Evolutionary conservation across 2,888 invertebrate species (phyloP).

Genomic region (Sphaerophoria taeniata): DNA sequence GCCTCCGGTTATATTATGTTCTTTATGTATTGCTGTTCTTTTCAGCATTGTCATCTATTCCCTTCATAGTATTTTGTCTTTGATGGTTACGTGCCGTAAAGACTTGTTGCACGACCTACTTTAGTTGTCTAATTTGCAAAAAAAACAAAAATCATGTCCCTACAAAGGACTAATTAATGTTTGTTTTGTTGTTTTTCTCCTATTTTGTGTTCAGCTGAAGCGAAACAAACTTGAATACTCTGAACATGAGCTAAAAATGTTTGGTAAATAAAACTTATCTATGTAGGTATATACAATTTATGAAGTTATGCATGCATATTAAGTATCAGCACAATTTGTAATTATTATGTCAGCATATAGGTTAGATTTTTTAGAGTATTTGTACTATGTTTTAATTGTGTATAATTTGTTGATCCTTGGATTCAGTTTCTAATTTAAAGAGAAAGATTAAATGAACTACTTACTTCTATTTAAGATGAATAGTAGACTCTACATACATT

Average conservation of each 20-base stretch:
- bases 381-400: no score
- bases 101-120: slow-evolving; percentile 56
- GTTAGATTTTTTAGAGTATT: no score
- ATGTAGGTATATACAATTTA: slow-evolving; percentile 7
- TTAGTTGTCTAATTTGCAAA: slow-evolving; percentile 10
- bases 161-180: slow-evolving; percentile 21
- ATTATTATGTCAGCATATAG: no score
- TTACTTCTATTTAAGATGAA: no score
- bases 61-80: slow-evolving; percentile 28
- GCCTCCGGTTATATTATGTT: slow-evolving; percentile 9
- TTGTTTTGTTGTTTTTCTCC: not conserved
- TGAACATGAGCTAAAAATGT: not conserved
- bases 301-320: not conserved
- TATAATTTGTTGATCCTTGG: no score
- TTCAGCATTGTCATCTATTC: slow-evolving; percentile 12
- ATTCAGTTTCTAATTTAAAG: no score
- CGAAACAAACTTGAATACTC: not conserved
- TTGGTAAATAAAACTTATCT: slow-evolving; percentile 8
- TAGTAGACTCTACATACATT: no score
- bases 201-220: not conserved
- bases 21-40: not conserved
- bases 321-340: slow-evolving; percentile 3
- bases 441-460: no score
- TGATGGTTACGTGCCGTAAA: slow-evolving; percentile 30
- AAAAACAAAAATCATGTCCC: slow-evolving; percentile 5